Percentiles rank a stretch among this genome's conserved stretches.
Conservation (phyloP, 2,113 vertebrate genomes). For the Poeciliopsis prolifica region DNA sequence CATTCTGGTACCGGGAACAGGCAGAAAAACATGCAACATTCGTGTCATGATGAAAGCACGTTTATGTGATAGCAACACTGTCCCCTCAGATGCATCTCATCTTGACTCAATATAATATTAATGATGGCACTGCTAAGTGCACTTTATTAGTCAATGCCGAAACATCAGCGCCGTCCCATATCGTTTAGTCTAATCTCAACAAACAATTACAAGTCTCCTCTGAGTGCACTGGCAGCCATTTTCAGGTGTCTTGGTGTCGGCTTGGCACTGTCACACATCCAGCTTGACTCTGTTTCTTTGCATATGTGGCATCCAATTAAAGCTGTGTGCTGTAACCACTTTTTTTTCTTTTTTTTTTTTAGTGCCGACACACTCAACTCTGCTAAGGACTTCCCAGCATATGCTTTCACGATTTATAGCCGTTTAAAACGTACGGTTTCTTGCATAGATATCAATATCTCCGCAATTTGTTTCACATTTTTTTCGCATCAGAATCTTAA, state of each 20-base stretch:
- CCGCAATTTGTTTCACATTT: neutral
- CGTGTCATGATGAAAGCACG: neutral
- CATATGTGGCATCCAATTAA: constrained; percentile 51
- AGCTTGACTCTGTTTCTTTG: constrained; percentile 14
- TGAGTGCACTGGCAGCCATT: neutral
- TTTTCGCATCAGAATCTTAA: neutral
- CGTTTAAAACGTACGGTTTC: too few relatives aligned
- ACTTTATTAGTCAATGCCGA: neutral
- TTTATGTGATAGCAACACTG: neutral
- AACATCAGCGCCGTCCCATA: neutral
- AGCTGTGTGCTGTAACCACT: constrained; percentile 17
- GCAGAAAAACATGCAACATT: neutral
- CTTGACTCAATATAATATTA: neutral
- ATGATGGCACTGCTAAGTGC: neutral
- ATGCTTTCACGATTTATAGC: too few relatives aligned
- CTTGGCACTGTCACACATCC: constrained; percentile 2
- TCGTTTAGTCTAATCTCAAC: neutral
- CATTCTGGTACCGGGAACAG: constrained; percentile 83
- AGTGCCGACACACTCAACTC: neutral
- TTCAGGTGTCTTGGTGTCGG: neutral
- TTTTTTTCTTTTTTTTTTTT: neutral
- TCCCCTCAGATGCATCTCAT: neutral
- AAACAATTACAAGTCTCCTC: neutral
- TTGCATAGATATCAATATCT: neutral
- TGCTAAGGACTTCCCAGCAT: neutral